Evolutionary conservation across 2,113 vertebrate genomes (phyloP).

Genomic region (Ameiurus melas): DNA sequence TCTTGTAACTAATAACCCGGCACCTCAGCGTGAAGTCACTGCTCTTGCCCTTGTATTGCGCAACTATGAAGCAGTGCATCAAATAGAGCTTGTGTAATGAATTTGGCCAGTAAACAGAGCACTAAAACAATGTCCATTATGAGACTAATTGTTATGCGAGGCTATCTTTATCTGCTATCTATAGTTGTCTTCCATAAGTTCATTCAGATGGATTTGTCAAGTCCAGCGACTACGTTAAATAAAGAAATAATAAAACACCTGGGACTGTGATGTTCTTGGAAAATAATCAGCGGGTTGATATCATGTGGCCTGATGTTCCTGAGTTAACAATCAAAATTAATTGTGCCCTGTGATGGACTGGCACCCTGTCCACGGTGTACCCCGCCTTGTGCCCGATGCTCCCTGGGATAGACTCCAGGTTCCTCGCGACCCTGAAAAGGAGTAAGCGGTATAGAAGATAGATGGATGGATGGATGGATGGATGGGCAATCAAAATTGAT

Average conservation of each 20-base stretch:
- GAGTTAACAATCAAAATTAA: no score
- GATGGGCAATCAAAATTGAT: no score
- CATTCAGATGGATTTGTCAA: background rate
- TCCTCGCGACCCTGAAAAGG: no score
- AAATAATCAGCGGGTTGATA: background rate
- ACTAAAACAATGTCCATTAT: background rate
- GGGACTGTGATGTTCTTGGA: background rate
- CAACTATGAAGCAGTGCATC: constrained; percentile 1
- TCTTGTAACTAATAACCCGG: background rate
- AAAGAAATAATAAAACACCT: background rate
- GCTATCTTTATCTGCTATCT: background rate
- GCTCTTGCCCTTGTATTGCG: background rate
- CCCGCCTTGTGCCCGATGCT: no score
- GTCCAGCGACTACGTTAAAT: background rate
- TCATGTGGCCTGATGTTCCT: background rate
- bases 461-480: no score
- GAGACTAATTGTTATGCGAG: constrained; percentile 8
- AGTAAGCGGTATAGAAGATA: no score
- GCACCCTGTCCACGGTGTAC: no score
- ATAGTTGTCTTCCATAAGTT: background rate
- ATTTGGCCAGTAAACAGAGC: constrained; percentile 1
- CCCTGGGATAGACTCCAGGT: no score
- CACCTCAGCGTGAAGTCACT: background rate
- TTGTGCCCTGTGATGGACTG: no score
- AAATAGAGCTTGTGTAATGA: background rate